phyloP scores from a whole-genome alignment of 1,140 invertebrate species.

The Bactericera cockerelli region DNA sequence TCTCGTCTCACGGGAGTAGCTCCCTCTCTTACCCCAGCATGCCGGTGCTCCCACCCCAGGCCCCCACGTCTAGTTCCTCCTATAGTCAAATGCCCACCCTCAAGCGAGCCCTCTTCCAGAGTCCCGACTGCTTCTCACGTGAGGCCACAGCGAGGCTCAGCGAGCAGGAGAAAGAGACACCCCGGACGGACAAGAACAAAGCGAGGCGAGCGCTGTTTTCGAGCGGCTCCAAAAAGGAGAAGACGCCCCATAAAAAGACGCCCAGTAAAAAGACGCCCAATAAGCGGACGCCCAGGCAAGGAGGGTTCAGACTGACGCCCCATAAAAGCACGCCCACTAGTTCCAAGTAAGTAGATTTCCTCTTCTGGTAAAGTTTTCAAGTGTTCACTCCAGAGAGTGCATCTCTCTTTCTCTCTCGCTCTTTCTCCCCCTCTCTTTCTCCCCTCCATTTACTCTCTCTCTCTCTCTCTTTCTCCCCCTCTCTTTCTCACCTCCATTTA shows the following conservation, averaged over 20 bases:
- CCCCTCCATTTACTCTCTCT: too few species aligned
- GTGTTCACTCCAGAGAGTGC: too few species aligned
- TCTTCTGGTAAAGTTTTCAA: too few species aligned
- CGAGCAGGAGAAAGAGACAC: slow-evolving; percentile 17
- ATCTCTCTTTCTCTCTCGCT: too few species aligned
- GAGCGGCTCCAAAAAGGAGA: slow-evolving; percentile 12
- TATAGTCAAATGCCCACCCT: slow-evolving; percentile 25
- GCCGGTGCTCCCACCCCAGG: background rate
- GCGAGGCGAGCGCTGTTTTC: slow-evolving; percentile 41
- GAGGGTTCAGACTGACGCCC: slow-evolving; percentile 21
- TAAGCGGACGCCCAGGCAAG: slow-evolving; percentile 28
- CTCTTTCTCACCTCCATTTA: too few species aligned
- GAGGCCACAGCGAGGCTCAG: slow-evolving; percentile 13
- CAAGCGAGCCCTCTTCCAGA: slow-evolving; percentile 46
- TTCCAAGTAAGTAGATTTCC: slow-evolving; percentile 17
- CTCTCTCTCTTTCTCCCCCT: too few species aligned
- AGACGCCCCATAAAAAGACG: too few species aligned
- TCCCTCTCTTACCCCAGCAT: background rate
- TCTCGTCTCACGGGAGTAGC: background rate
- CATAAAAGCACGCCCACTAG: slow-evolving; percentile 13
- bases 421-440: too few species aligned
- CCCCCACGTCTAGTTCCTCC: background rate
- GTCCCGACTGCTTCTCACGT: slow-evolving; percentile 34
- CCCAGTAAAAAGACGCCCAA: slow-evolving; percentile 27
- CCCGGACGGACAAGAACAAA: slow-evolving; percentile 25